Evolutionary conservation across 64 coral and sea anemone genomes (phyloP), one percentile per base, ranked within the genome.

Genomic region (Platygyra sinensis): DNA sequence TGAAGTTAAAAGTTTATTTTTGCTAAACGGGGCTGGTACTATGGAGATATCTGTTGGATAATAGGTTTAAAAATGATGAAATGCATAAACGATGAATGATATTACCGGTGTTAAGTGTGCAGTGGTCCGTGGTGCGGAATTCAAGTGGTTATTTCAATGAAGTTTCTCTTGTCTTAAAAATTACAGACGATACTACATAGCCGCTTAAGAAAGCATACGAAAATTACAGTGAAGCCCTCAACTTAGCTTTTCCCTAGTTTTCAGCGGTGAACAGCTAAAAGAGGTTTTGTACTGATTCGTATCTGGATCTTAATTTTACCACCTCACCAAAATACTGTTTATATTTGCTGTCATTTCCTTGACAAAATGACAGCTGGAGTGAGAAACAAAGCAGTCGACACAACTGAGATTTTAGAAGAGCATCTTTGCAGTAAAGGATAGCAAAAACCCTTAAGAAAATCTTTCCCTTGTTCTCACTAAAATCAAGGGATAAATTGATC

Each of bases 11-110:
- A 85, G 62, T 85, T 85, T 85, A 72, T 85, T 85, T 85, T 85
- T 12, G 36, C 52, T 85, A 12, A 27, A 85, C 52, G 62, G 69
- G 50, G 62, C 81, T 85, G 81, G 81, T 85, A 63, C 81, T 85
- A 24, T 46, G 4, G 20, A 42, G 55, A 63, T 30, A 46, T 81
- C 22, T 52, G 77, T 52, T 15, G 71, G 77, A 49, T 51, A 65
- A 83, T 20, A 27, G 30, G 62, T 52, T 71, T 71, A 24, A 85
- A 85, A 85, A 85, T 85, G 62, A 71, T 42, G 81, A 72, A 67
- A 72, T 85, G 62, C 81, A 85, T 71, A 63, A 85, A 85, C 62
- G 81, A 85, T 85, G 81, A 49, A 8, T 38, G 62, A 83, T 39
- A 83, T 39, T 32, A 24, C 81, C 5, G 81, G 81, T 85, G 62